phyloP scores from a whole-genome alignment of 2,113 vertebrate species.

The Melanerpes aurifrons region DNA sequence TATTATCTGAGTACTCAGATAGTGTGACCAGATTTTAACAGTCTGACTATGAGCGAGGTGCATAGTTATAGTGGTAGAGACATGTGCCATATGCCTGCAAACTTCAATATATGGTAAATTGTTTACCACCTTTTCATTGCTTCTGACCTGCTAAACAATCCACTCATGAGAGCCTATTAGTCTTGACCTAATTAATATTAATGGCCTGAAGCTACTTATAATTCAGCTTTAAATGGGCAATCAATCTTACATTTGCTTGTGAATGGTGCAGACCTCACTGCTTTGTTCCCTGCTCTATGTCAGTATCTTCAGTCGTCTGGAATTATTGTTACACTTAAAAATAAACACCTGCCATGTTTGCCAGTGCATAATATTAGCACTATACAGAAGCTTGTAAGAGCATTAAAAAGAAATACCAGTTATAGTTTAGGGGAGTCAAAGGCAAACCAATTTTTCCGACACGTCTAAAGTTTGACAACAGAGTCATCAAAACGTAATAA shows the following conservation, averaged over 20 bases:
- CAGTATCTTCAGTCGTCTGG: not conserved
- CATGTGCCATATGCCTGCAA: accelerated
- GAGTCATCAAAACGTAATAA: not conserved
- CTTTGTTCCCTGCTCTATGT: not conserved
- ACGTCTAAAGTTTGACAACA: not conserved
- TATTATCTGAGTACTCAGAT: not conserved
- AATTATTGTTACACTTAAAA: not conserved
- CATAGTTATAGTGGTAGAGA: not conserved
- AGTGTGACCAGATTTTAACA: not conserved
- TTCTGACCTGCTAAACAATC: conserved; percentile 54
- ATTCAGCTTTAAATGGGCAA: conserved; percentile 1
- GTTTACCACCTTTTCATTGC: conserved; percentile 34
- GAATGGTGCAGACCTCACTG: not conserved
- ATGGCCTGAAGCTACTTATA: conserved; percentile 3
- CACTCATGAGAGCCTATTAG: conserved; percentile 43
- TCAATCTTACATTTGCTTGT: not conserved
- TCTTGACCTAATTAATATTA: conserved; percentile 67
- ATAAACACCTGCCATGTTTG: not conserved
- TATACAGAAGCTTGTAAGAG: not conserved
- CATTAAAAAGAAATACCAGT: not conserved
- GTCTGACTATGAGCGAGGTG: not conserved
- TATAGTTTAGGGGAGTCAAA: not conserved
- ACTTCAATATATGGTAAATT: not conserved
- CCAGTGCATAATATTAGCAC: not conserved
- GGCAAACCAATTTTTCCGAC: not conserved